A percentile compares a stretch with the other conserved stretches of the same genome.
Evolutionary conservation across 1,140 invertebrate species (phyloP).

Genomic region (Melipona quadrifasciata): DNA sequence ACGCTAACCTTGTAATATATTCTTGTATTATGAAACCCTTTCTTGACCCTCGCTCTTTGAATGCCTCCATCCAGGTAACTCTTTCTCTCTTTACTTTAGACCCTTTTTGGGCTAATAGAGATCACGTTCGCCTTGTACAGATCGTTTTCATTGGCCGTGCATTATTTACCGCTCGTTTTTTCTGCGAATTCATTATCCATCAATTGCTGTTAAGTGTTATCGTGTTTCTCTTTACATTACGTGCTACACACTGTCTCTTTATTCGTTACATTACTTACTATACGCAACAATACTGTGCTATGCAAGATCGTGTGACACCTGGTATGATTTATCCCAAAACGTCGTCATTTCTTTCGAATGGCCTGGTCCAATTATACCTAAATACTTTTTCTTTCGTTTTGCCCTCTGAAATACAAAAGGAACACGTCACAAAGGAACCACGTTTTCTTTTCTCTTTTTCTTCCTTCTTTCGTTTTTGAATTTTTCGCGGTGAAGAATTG

Average conservation of each 20-base stretch:
- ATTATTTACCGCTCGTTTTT: conserved; percentile 35
- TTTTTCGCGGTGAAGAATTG: not conserved
- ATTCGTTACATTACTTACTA: conserved; percentile 25
- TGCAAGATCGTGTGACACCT: conserved; percentile 54
- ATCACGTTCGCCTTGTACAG: conserved; percentile 58
- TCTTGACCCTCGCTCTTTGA: conserved; percentile 74
- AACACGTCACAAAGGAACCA: conserved; percentile 15
- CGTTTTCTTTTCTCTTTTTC: not conserved
- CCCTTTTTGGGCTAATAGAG: conserved; percentile 65
- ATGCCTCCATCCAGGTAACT: conserved; percentile 76
- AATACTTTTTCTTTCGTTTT: not conserved
- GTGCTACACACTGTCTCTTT: conserved; percentile 17
- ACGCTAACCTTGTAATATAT: conserved; percentile 72
- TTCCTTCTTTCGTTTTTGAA: not conserved
- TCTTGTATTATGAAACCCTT: conserved; percentile 73
- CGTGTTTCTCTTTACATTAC: conserved; percentile 52
- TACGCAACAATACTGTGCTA: conserved; percentile 46
- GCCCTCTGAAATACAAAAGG: not conserved
- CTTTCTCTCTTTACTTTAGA: conserved; percentile 76
- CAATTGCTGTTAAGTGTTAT: conserved; percentile 55
- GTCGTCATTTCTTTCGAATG: conserved; percentile 47
- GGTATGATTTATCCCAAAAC: conserved; percentile 39
- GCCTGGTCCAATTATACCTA: conserved; percentile 30
- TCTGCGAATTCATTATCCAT: conserved; percentile 42
- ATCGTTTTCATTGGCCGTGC: conserved; percentile 54